phyloP scores from a whole-genome alignment of 2,797 vertebrate genomes.

The Pangasius sanitwongsei region DNA sequence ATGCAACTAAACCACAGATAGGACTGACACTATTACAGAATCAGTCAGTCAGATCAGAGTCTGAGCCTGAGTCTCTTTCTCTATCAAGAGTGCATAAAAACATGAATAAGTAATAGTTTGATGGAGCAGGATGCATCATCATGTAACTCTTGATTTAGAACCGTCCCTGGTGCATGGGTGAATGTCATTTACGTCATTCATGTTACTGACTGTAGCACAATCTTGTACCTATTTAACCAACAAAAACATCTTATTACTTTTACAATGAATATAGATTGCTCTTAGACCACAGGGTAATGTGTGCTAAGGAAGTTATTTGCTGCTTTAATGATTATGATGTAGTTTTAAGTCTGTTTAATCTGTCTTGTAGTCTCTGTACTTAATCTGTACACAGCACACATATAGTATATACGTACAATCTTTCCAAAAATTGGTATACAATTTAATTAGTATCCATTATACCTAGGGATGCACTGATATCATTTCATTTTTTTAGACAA shows the following conservation, averaged over 20 bases:
- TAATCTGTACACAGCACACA: neutral
- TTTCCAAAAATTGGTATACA: neutral
- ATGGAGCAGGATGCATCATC: conserved; percentile 22
- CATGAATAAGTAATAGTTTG: conserved; percentile 50
- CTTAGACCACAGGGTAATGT: conserved; percentile 1
- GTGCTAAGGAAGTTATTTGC: conserved; percentile 45
- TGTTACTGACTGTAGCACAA: neutral
- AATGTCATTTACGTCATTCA: neutral
- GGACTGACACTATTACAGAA: conserved; percentile 33
- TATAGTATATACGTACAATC: neutral
- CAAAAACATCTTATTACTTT: too few relatives aligned
- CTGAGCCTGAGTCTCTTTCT: conserved; percentile 27
- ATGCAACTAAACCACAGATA: conserved; percentile 29
- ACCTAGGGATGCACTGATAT: neutral
- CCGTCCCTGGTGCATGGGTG: neutral
- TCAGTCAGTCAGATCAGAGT: conserved; percentile 47
- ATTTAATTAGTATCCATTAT: neutral
- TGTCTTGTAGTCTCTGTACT: neutral
- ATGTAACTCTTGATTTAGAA: neutral
- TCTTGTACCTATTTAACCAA: neutral
- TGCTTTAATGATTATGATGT: conserved; percentile 45
- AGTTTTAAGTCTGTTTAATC: neutral
- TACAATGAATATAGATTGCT: neutral
- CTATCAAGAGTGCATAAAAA: conserved; percentile 46
- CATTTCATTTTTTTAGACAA: neutral